These are phyloP conservation scores for Orthochromis malagaraziensis DNA, from an alignment of 2,113 vertebrate genomes.

Conservation along the genomic window DNA sequence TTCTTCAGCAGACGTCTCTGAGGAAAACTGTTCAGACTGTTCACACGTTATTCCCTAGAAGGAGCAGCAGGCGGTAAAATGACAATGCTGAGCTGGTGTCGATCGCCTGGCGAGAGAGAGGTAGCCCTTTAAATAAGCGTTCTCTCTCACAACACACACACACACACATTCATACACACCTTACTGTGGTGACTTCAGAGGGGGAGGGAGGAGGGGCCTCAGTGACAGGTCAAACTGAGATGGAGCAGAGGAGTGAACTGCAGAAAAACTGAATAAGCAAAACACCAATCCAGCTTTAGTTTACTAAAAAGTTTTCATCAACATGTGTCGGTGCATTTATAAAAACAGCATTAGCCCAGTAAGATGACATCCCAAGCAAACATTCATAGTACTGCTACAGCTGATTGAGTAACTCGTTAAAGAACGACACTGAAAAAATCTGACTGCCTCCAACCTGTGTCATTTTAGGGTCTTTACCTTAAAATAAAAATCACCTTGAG, in stretches of 20 bases:
- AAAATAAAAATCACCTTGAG: neutral
- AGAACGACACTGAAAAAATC: neutral
- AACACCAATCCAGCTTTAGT: neutral
- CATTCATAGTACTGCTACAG: neutral
- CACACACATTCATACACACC: neutral
- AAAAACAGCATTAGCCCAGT: neutral
- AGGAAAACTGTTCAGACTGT: neutral
- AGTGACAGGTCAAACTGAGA: neutral
- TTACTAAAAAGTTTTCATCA: neutral
- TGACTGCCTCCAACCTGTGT: neutral
- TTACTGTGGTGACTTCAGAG: conserved; percentile 11
- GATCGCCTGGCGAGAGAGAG: conserved; percentile 9
- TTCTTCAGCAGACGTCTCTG: neutral
- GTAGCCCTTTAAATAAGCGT: conserved; percentile 39
- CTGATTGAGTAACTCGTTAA: neutral
- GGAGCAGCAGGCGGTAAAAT: conserved; percentile 1
- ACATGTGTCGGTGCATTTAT: neutral
- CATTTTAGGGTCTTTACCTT: neutral
- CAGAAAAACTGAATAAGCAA: neutral
- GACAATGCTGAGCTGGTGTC: conserved; percentile 21
- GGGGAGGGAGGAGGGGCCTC: conserved; percentile 16
- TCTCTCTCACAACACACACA: neutral
- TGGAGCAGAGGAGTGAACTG: neutral
- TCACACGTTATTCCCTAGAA: conserved; percentile 13
- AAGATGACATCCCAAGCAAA: neutral